Base-by-base conservation (phyloP, 2,888 invertebrate species). In the Apamea monoglypha region DNA sequence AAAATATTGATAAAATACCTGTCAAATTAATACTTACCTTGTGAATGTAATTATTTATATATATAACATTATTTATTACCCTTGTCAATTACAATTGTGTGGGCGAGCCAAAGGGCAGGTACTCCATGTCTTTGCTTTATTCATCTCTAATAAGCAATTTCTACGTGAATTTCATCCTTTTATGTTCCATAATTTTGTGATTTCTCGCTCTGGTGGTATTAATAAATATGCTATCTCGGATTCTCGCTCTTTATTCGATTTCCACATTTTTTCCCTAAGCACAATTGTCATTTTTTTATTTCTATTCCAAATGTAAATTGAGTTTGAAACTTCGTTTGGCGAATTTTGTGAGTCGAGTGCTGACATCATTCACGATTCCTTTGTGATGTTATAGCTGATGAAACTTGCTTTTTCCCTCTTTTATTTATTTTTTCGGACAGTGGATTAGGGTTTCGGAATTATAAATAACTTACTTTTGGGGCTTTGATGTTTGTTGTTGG, bases 261-360 rank as follows among this genome's bases (percentile, higher is more conserved):
- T 88, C 82, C 89, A 82, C 89, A 83, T 87, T 87, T 91, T 89
- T 89, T 82, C 59, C 82, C 85, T 74, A 84, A 87, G 87, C 87
- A 88, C 91, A 91, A 94, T 93, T 91, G 93, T 90, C 90, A 91
- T 92, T 92, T 93, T 86, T 92, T 94, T 92, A 92, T 92, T 92
- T 92, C 91, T 92, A 92, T 93, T 92, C 90, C 92, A 92, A 93
- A 94, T 94, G 93, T 90, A 94, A 94, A 94, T 94, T 92, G 92
- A 94, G 92, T 94, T 94, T 90, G 89, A 88, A 94, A 94, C 93
- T 94, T 94, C 93, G 93, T 93, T 94, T 92, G 84, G 88, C 29
- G 90, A 92, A 91, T 93, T 94, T 90, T 88, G 88, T 88, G 90
- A 88, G 87, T 82, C 87, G 90, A 82, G 83, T 80, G 70, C 83